Percentiles rank a stretch among this genome's conserved stretches.
These are phyloP conservation scores for Caenorhabditis inopinata DNA, from an alignment of 1,140 invertebrate genomes.

Conservation along the genomic window DNA sequence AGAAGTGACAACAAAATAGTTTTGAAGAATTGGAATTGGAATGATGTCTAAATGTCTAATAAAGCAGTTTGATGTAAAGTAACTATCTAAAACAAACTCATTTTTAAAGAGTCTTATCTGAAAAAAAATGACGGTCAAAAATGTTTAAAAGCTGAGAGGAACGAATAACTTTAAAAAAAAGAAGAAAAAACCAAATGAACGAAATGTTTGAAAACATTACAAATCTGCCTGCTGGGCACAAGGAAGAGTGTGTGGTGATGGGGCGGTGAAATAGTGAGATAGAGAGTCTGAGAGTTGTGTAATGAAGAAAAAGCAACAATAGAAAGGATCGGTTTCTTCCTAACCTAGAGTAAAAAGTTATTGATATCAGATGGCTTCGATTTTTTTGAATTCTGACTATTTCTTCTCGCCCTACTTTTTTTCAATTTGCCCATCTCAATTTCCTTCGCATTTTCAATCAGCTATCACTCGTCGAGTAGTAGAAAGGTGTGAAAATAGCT, in stretches of 20 bases:
- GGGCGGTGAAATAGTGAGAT: slow-evolving; percentile 27
- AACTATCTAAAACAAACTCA: too few species aligned
- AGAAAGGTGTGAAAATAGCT: slow-evolving; percentile 23
- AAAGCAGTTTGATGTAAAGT: too few species aligned
- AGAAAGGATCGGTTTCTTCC: not conserved
- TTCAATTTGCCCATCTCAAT: not conserved
- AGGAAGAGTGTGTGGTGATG: slow-evolving; percentile 12
- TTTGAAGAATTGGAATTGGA: too few species aligned
- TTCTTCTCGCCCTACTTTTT: not conserved
- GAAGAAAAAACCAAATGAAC: slow-evolving; percentile 10
- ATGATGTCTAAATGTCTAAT: too few species aligned
- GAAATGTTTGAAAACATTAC: slow-evolving; percentile 35
- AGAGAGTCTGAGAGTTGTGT: slow-evolving; percentile 21
- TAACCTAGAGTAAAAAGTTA: not conserved
- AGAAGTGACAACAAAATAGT: too few species aligned
- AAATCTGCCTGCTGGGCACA: slow-evolving; percentile 31
- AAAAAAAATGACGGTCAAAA: not conserved
- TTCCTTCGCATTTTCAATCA: not conserved
- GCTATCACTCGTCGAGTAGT: not conserved
- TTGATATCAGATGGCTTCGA: not conserved
- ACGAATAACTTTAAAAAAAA: not conserved
- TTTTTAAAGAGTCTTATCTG: too few species aligned
- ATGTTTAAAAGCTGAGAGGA: not conserved
- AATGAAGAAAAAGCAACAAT: slow-evolving; percentile 32
- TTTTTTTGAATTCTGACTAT: not conserved